Evolutionary conservation across 2,888 invertebrate genomes (phyloP).

Genomic region (Cloeon dipterum): DNA sequence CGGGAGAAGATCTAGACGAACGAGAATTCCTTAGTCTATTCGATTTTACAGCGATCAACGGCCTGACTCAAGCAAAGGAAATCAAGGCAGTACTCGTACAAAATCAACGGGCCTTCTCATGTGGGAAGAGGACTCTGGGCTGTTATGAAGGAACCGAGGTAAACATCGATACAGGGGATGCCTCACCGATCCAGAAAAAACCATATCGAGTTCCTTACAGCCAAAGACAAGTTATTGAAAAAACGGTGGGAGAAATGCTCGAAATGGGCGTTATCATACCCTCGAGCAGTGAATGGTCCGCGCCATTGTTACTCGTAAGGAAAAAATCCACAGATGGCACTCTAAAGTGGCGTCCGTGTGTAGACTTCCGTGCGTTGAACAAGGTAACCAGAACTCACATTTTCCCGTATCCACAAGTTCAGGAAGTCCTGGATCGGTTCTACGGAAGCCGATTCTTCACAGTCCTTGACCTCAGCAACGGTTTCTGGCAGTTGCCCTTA

Average conservation of each 20-base stretch:
- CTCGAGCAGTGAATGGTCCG: background rate
- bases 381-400: background rate
- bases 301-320: background rate
- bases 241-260: background rate
- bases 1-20: no score
- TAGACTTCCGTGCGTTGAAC: background rate
- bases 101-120: no score
- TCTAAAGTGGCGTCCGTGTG: no score
- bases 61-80: no score
- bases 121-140: no score
- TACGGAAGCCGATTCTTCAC: background rate
- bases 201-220: background rate
- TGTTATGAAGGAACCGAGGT: no score
- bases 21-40: no score
- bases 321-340: background rate
- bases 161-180: background rate
- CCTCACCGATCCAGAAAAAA: background rate
- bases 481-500: background rate
- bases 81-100: no score
- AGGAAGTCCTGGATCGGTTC: background rate
- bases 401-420: background rate
- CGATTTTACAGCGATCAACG: no score
- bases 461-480: background rate
- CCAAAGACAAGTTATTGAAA: background rate
- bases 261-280: background rate